Evolutionary conservation across 1,140 invertebrate genomes (phyloP), one percentile per base, ranked within the genome.

Genomic region (Zaprionus inermis): DNA sequence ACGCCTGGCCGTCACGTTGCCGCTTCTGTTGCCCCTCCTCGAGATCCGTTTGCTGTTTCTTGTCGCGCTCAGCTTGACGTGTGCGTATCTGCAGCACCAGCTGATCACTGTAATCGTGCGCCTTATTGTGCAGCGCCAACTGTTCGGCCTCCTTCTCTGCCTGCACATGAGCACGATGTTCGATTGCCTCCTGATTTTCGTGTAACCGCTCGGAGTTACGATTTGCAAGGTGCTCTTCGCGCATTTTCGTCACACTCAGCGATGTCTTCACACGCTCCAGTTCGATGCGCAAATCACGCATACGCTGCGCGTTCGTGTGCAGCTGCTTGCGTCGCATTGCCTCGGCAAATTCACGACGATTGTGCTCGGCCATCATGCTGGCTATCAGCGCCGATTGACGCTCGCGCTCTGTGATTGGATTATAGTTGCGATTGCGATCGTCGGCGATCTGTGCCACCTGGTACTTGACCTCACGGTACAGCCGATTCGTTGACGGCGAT

Each of bases 371-470:
- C 49, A 88, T 36, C 12, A 46, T 71, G 14, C 36, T 32, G 0
- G 76, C 41, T 0, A 88, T 68, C 3, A 65, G 12, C 0, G 30
- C 49, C 11, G 78, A 56, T 7, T 65, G 60, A 7, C 49, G 68
- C 59, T 71, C 63, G 12, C 75, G 54, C 14, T 65, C 46, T 41
- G 77, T 54, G 10, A 59, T 57, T 5, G 72, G 76, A 58, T 72
- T 58, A 34, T 67, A 54, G 4, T 70, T 38, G 22, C 41, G 63
- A 32, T 68, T 55, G 18, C 83, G 83, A 12, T 82, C 69, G 18
- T 77, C 69, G 18, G 83, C 82, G 16, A 82, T 46, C 28, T 86
- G 75, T 28, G 76, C 75, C 52, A 86, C 82, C 61, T 86, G 83
- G 18, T 67, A 38, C 20, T 82, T 82, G 7, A 79, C 54, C 51